Evolutionary conservation across 2,797 vertebrate species (phyloP).

Genomic region (Distichodus sexfasciatus): DNA sequence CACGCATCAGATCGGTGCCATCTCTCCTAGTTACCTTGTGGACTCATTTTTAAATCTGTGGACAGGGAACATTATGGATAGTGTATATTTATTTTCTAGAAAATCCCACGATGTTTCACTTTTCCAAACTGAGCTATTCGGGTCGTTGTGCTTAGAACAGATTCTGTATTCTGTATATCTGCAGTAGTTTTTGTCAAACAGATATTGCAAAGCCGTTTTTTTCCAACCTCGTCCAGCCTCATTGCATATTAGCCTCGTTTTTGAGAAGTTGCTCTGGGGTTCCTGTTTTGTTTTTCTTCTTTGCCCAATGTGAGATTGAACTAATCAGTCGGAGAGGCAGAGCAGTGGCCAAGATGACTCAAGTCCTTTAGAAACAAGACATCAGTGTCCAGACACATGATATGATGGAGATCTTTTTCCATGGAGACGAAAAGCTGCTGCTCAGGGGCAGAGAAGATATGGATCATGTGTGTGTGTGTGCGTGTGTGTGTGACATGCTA

Average conservation of each 20-base stretch:
- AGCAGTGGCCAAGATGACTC: constrained; percentile 22
- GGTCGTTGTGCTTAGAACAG: no score
- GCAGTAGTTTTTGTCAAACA: not conserved
- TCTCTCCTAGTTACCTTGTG: no score
- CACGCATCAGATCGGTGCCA: no score
- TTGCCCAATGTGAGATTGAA: constrained; percentile 33
- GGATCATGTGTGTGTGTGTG: not conserved
- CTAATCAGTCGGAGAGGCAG: constrained; percentile 31
- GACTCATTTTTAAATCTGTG: no score
- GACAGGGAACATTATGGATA: no score
- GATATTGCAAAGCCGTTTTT: no score
- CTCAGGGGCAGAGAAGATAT: constrained; percentile 2
- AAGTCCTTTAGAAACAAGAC: constrained; percentile 16
- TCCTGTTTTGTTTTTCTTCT: constrained; percentile 32
- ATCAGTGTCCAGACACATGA: constrained; percentile 27
- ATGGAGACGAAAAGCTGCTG: not conserved
- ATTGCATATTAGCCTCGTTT: no score
- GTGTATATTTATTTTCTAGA: no score
- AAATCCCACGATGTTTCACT: no score
- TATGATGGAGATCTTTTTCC: constrained; percentile 18
- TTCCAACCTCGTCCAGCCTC: no score
- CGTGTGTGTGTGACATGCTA: not conserved
- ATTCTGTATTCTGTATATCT: not conserved
- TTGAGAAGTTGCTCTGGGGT: no score
- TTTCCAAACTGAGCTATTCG: no score